phyloP scores from a whole-genome alignment of 2,888 invertebrate species.

The Drosophila paramelanica region DNA sequence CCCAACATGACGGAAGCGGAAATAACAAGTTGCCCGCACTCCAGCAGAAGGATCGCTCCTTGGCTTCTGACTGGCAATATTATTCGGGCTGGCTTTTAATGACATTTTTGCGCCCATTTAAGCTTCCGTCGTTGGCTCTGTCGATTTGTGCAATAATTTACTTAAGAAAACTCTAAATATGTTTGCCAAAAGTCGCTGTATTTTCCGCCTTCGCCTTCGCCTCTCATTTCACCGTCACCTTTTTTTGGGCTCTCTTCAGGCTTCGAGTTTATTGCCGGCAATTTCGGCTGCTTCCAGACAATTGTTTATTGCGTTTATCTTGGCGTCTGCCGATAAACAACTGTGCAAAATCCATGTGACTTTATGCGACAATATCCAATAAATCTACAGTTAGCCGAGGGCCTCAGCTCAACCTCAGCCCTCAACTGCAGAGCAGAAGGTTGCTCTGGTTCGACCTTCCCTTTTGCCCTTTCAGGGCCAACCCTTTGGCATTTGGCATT shows the following conservation, averaged over 20 bases:
- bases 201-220: background rate
- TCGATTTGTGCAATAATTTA: conserved; percentile 76
- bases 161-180: conserved; percentile 75
- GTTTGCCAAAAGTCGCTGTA: conserved; percentile 19
- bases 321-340: conserved; percentile 73
- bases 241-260: background rate
- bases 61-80: conserved; percentile 4
- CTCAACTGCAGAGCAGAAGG: background rate
- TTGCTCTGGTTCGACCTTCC: conserved; percentile 57
- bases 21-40: conserved; percentile 74
- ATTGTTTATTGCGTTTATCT: conserved; percentile 78
- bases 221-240: background rate
- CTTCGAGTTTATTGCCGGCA: conserved; percentile 37
- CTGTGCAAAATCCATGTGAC: conserved; percentile 68
- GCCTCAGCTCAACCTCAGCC: conserved; percentile 8
- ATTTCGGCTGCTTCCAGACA: conserved; percentile 49
- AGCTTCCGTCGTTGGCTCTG: conserved; percentile 62
- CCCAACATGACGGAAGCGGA: conserved; percentile 74
- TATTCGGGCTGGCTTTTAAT: conserved; percentile 62
- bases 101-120: conserved; percentile 79
- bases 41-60: background rate
- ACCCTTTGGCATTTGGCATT: conserved; percentile 41
- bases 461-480: conserved; percentile 32
- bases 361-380: conserved; percentile 80
- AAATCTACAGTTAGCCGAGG: conserved; percentile 64